Conservation (phyloP, 1,140 invertebrate species). For the Drosophila kepulauana region DNA sequence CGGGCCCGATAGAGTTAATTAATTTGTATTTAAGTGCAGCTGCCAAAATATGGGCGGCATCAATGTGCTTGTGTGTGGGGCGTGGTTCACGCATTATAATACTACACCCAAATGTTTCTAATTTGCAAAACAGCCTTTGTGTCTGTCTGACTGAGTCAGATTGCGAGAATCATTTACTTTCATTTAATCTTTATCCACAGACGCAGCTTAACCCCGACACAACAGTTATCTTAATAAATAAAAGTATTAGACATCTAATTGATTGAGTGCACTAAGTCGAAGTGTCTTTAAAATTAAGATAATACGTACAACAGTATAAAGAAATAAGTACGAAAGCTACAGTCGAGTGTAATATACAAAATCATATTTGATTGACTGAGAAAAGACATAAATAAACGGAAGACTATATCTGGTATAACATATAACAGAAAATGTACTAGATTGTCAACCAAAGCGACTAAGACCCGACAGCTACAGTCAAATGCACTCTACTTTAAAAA, state of each 20-base stretch:
- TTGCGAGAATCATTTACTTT: constrained; percentile 10
- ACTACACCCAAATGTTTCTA: constrained; percentile 18
- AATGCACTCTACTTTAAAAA: no score
- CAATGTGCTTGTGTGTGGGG: constrained; percentile 7
- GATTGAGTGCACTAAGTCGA: neutral
- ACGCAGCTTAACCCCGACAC: neutral
- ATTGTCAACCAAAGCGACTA: no score
- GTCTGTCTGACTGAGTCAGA: neutral
- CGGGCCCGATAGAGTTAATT: constrained; percentile 65
- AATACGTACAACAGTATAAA: no score
- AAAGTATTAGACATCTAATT: neutral
- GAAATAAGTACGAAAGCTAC: no score
- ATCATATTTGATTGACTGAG: no score
- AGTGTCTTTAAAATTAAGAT: no score
- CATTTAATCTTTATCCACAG: neutral
- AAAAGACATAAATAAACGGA: no score
- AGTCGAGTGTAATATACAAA: no score
- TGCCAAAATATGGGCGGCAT: constrained; percentile 23
- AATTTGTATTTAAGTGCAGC: constrained; percentile 72
- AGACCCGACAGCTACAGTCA: no score
- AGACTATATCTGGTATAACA: no score
- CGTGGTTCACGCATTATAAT: constrained; percentile 19
- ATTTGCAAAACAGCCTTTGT: neutral
- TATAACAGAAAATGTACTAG: no score
- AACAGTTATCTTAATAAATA: neutral